Evolutionary conservation across 2,888 invertebrate genomes (phyloP).

Genomic region (Athalia rosae): DNA sequence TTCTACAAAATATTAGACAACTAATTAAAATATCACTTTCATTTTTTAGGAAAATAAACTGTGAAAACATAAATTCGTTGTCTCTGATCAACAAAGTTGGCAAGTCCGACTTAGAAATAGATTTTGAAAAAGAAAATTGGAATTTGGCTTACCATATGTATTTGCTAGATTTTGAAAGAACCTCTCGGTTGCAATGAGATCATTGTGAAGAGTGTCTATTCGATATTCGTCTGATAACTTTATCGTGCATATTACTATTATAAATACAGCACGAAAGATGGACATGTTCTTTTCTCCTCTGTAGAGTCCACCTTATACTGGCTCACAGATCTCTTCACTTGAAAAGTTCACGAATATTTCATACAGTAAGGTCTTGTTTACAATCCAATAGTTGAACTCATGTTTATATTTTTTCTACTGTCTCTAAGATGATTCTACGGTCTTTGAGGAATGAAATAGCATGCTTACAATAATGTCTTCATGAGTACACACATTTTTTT

Average conservation of each 20-base stretch:
- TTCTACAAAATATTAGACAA: conserved; percentile 46
- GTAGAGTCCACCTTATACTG: not conserved
- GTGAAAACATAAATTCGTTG: not conserved
- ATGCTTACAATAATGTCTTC: not conserved
- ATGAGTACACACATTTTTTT: not conserved
- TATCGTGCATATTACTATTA: conserved; percentile 9
- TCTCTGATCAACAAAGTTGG: not conserved
- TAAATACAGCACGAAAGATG: not conserved
- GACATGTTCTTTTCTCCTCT: conserved; percentile 22
- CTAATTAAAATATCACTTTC: not conserved
- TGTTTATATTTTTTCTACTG: conserved; percentile 29
- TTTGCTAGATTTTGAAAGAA: conserved; percentile 55
- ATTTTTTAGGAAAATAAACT: not conserved
- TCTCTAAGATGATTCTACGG: not conserved
- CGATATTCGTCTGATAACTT: not conserved
- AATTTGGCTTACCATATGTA: conserved; percentile 54
- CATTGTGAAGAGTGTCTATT: conserved; percentile 24
- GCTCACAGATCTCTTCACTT: not conserved
- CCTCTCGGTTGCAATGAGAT: conserved; percentile 50
- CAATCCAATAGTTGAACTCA: not conserved
- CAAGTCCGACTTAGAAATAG: not conserved
- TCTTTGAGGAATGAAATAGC: not conserved
- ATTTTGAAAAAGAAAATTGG: not conserved
- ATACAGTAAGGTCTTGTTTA: conserved; percentile 4
- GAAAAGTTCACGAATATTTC: not conserved